Conservation (phyloP, 53 echinoderm and acorn worm genomes). For the Echinarachnius parma region DNA sequence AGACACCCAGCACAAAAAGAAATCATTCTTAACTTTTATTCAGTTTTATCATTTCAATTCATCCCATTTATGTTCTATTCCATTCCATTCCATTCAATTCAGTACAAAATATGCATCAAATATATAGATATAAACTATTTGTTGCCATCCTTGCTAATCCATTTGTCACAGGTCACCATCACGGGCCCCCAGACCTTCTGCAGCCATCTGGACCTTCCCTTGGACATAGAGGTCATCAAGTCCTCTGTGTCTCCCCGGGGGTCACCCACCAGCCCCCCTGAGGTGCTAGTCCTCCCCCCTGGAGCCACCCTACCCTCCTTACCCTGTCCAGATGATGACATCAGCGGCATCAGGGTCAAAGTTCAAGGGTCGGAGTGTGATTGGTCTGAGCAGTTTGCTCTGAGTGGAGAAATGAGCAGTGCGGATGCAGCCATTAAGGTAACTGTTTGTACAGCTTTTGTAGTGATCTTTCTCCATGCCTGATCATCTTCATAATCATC, state of each 20-base stretch:
- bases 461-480: too few species aligned
- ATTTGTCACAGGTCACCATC: slow-evolving; percentile 73
- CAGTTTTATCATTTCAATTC: too few species aligned
- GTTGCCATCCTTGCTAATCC: too few species aligned
- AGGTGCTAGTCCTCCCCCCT: slow-evolving; percentile 16
- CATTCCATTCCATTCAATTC: too few species aligned
- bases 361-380: slow-evolving; percentile 64
- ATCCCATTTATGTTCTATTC: too few species aligned
- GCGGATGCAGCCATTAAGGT: slow-evolving; percentile 72
- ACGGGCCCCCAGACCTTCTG: slow-evolving; percentile 73
- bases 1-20: too few species aligned
- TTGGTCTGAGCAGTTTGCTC: slow-evolving; percentile 99
- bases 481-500: too few species aligned
- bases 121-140: too few species aligned
- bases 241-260: slow-evolving; percentile 8
- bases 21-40: too few species aligned
- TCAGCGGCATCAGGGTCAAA: slow-evolving; percentile 81
- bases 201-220: slow-evolving; percentile 62
- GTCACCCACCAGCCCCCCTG: background rate
- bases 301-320: slow-evolving; percentile 64
- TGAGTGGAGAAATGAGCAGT: slow-evolving; percentile 88
- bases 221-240: slow-evolving; percentile 82
- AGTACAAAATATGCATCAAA: too few species aligned
- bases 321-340: slow-evolving; percentile 61
- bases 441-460: too few species aligned